phyloP scores from a whole-genome alignment of 2,888 invertebrate genomes.

The Meganola albula region DNA sequence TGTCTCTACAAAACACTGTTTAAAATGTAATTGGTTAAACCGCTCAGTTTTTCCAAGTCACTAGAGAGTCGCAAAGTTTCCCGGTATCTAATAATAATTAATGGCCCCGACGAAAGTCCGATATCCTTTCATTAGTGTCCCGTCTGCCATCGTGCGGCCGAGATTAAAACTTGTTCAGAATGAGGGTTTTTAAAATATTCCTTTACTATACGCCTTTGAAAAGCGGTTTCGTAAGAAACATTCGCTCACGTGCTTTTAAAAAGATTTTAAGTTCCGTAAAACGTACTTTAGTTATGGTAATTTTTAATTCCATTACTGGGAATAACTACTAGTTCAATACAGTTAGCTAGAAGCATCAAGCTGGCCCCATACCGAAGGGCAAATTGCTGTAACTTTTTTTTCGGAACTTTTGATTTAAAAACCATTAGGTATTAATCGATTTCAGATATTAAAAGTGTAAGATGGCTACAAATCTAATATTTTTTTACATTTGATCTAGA shows the following conservation, averaged over 20 bases:
- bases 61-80: slow-evolving; percentile 57
- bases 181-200: slow-evolving; percentile 48
- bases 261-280: slow-evolving; percentile 18
- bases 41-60: slow-evolving; percentile 67
- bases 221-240: slow-evolving; percentile 41
- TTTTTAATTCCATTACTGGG: too few species aligned
- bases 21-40: slow-evolving; percentile 61
- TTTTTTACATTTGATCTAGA: too few species aligned
- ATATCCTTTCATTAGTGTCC: slow-evolving; percentile 75
- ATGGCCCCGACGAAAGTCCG: slow-evolving; percentile 69
- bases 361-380: too few species aligned
- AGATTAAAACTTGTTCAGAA: slow-evolving; percentile 72
- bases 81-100: slow-evolving; percentile 73
- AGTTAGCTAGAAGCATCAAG: too few species aligned
- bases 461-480: too few species aligned
- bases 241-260: slow-evolving; percentile 30
- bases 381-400: too few species aligned
- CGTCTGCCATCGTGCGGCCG: slow-evolving; percentile 48
- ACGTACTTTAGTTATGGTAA: too few species aligned
- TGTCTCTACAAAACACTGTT: slow-evolving; percentile 40
- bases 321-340: too few species aligned
- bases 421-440: too few species aligned
- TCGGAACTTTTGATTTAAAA: too few species aligned
- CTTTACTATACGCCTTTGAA: slow-evolving; percentile 49
- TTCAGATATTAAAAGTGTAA: too few species aligned